phyloP scores from a whole-genome alignment of 2,888 invertebrate species.

The Anticlea derivata region DNA sequence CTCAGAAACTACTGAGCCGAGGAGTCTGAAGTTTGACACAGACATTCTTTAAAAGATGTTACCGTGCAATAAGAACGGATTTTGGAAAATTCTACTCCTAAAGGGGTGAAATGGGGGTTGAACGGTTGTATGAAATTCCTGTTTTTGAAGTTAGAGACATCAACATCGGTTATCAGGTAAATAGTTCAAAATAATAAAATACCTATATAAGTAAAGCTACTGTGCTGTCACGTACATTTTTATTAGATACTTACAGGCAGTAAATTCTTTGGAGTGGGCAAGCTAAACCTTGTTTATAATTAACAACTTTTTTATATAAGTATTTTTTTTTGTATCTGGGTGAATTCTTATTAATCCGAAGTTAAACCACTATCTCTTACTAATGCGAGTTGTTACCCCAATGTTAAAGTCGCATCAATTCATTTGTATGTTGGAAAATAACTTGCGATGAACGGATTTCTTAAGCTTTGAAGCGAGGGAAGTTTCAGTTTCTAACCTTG shows the following conservation, averaged over 20 bases:
- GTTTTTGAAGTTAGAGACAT: too few relatives aligned
- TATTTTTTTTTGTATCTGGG: not conserved
- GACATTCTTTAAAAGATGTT: too few relatives aligned
- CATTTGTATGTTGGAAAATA: conserved; percentile 8
- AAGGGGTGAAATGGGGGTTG: too few relatives aligned
- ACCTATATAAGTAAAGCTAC: conserved; percentile 7
- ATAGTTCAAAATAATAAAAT: too few relatives aligned
- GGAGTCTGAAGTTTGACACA: too few relatives aligned
- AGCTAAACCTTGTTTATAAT: too few relatives aligned
- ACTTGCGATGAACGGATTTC: conserved; percentile 5
- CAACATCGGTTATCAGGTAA: too few relatives aligned
- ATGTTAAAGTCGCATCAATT: conserved; percentile 14
- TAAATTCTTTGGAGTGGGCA: conserved; percentile 1
- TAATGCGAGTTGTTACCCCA: conserved; percentile 7
- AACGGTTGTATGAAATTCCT: too few relatives aligned
- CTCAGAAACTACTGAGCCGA: too few relatives aligned
- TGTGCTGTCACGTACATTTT: conserved; percentile 7
- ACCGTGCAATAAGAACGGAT: too few relatives aligned
- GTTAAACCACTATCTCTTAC: conserved; percentile 3
- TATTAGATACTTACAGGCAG: conserved; percentile 7
- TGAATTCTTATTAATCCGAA: not conserved
- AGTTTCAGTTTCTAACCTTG: not conserved
- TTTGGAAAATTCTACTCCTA: too few relatives aligned
- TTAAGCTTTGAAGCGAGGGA: conserved; percentile 5
- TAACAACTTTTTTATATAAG: too few relatives aligned